phyloP scores from a whole-genome alignment of 2,888 invertebrate species.

The Trichogramma evanescens region DNA sequence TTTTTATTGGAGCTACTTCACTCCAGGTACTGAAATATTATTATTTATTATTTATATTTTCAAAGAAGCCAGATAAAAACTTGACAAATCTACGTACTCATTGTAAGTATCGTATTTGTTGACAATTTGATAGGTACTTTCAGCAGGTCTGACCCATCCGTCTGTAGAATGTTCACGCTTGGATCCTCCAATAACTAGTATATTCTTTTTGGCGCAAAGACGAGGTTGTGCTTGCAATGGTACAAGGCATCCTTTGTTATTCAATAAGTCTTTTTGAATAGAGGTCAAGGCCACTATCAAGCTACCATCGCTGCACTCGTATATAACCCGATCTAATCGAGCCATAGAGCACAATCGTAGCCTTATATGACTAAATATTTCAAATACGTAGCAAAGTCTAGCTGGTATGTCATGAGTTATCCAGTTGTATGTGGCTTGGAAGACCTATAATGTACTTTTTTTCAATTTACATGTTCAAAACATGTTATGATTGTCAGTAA shows the following conservation, averaged over 20 bases:
- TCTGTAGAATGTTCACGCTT: slow-evolving; percentile 66
- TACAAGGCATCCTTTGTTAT: slow-evolving; percentile 70
- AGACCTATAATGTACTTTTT: slow-evolving; percentile 52
- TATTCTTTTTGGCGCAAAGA: slow-evolving; percentile 76
- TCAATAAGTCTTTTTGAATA: slow-evolving; percentile 68
- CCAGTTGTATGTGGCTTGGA: slow-evolving; percentile 83
- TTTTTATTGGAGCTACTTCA: slow-evolving; percentile 71
- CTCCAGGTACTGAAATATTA: slow-evolving; percentile 63
- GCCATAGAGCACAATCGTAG: slow-evolving; percentile 76
- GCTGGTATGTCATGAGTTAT: slow-evolving; percentile 71
- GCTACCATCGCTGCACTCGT: slow-evolving; percentile 73
- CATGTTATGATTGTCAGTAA: neutral
- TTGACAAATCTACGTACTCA: slow-evolving; percentile 46
- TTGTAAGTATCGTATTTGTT: slow-evolving; percentile 76
- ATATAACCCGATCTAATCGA: slow-evolving; percentile 69
- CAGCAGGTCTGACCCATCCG: slow-evolving; percentile 67
- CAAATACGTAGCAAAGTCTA: slow-evolving; percentile 76
- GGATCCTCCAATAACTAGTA: slow-evolving; percentile 84
- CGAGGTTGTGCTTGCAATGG: slow-evolving; percentile 71
- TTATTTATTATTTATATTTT: neutral
- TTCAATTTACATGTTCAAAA: neutral
- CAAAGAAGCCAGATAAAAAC: neutral
- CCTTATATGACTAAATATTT: slow-evolving; percentile 74
- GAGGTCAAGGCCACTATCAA: slow-evolving; percentile 74
- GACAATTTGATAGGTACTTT: slow-evolving; percentile 76